Conservation (phyloP, 2,888 invertebrate genomes). For the Patella depressa region DNA sequence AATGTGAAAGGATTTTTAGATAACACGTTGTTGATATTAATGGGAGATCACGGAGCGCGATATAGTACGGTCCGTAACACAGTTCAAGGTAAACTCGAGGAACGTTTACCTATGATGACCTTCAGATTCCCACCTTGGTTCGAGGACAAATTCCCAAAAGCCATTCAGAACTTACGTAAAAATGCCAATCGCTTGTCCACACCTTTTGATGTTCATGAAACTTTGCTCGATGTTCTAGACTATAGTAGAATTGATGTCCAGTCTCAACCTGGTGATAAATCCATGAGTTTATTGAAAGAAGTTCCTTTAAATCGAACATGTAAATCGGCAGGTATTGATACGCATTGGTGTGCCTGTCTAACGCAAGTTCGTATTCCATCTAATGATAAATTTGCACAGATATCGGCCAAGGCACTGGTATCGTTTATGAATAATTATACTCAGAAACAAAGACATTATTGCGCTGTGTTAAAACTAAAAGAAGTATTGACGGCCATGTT, state of each 20-base stretch:
- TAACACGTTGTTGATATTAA: conserved; percentile 61
- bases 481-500: conserved; percentile 42
- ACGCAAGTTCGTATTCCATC: conserved; percentile 42
- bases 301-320: conserved; percentile 63
- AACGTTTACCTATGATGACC: conserved; percentile 65
- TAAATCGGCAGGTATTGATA: conserved; percentile 50
- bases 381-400: conserved; percentile 43
- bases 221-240: conserved; percentile 56
- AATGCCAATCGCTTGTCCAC: conserved; percentile 60
- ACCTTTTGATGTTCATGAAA: conserved; percentile 66
- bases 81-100: conserved; percentile 65
- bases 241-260: conserved; percentile 46
- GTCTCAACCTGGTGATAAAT: conserved; percentile 31
- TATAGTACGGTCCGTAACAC: conserved; percentile 57
- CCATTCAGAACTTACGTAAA: conserved; percentile 43
- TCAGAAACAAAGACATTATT: conserved; percentile 37
- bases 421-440: conserved; percentile 48
- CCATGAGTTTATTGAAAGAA: conserved; percentile 58
- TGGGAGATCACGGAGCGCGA: conserved; percentile 67
- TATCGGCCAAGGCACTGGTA: conserved; percentile 44
- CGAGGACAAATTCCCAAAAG: conserved; percentile 41
- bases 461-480: conserved; percentile 41
- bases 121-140: conserved; percentile 59
- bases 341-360: conserved; percentile 68
- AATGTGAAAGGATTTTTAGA: conserved; percentile 49